These are phyloP conservation scores for Pelodytes ibericus DNA, from an alignment of 2,797 vertebrate species.

Conservation along the genomic window DNA sequence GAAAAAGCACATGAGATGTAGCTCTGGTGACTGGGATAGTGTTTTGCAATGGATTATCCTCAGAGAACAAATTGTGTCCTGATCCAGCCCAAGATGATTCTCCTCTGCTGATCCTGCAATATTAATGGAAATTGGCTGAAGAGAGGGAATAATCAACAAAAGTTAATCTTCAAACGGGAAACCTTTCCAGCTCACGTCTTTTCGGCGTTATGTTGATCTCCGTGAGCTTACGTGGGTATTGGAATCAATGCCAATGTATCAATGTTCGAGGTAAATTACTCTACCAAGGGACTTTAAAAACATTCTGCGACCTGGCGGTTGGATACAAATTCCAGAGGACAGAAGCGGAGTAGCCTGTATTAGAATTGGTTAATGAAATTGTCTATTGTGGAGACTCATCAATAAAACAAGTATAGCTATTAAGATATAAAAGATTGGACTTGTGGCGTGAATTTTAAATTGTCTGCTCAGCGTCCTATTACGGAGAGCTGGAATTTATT, in stretches of 20 bases:
- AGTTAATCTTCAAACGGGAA: slow-evolving; percentile 16
- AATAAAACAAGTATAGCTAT: not conserved
- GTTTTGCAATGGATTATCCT: not conserved
- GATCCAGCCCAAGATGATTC: not conserved
- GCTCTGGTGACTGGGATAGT: no score
- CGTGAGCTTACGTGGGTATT: not conserved
- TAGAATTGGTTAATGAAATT: not conserved
- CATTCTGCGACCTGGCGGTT: not conserved
- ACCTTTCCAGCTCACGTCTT: not conserved
- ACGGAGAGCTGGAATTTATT: not conserved
- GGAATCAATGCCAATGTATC: slow-evolving; percentile 14
- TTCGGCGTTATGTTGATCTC: slow-evolving; percentile 8
- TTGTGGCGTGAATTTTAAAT: slow-evolving; percentile 5
- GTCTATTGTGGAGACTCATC: not conserved
- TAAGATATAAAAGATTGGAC: not conserved
- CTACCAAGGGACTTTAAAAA: slow-evolving; percentile 17
- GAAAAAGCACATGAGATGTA: no score
- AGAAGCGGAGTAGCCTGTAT: not conserved
- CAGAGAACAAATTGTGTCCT: not conserved
- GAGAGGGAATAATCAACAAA: slow-evolving; percentile 10
- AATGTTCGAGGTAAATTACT: slow-evolving; percentile 20
- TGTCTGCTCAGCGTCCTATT: not conserved
- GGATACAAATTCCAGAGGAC: not conserved
- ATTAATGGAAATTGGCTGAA: slow-evolving; percentile 4
- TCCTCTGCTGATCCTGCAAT: not conserved